Conservation (phyloP, 2,888 invertebrate species). For the Cosmia pyralina region DNA sequence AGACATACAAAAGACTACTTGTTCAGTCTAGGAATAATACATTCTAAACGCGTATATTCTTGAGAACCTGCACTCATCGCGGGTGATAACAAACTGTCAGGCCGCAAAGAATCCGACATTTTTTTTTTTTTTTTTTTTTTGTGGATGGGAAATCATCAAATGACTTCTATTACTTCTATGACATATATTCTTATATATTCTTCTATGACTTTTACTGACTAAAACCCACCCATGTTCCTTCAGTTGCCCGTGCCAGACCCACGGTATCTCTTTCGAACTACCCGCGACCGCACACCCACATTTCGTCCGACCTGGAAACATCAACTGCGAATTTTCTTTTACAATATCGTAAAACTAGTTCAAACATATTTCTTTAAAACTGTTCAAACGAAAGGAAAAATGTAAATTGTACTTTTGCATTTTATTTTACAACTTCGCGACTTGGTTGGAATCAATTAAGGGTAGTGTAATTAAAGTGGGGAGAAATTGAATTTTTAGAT, state of each 20-base stretch:
- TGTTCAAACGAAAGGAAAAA: slow-evolving; percentile 38
- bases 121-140: no score
- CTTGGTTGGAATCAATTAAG: slow-evolving; percentile 24
- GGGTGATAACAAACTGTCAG: slow-evolving; percentile 19
- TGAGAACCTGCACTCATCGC: slow-evolving; percentile 16
- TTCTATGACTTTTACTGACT: no score
- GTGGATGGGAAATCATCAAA: no score
- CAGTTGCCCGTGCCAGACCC: no score
- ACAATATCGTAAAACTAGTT: slow-evolving; percentile 48
- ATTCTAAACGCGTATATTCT: slow-evolving; percentile 23
- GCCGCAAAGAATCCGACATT: slow-evolving; percentile 3
- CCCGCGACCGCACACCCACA: no score
- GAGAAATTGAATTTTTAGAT: neutral
- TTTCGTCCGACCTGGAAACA: slow-evolving; percentile 37
- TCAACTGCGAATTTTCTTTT: slow-evolving; percentile 18
- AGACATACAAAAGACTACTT: slow-evolving; percentile 7
- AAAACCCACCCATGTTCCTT: no score
- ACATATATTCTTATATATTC: no score
- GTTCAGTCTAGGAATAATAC: slow-evolving; percentile 2
- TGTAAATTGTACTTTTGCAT: slow-evolving; percentile 31
- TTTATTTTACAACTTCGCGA: slow-evolving; percentile 42
- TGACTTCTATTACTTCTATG: no score
- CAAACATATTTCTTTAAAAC: slow-evolving; percentile 42
- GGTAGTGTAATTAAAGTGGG: neutral
- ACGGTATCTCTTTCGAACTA: no score